These are phyloP conservation scores for Parazoanthus atlanticus DNA, from an alignment of 92 coral and sea anemone species.

Conservation along the genomic window DNA sequence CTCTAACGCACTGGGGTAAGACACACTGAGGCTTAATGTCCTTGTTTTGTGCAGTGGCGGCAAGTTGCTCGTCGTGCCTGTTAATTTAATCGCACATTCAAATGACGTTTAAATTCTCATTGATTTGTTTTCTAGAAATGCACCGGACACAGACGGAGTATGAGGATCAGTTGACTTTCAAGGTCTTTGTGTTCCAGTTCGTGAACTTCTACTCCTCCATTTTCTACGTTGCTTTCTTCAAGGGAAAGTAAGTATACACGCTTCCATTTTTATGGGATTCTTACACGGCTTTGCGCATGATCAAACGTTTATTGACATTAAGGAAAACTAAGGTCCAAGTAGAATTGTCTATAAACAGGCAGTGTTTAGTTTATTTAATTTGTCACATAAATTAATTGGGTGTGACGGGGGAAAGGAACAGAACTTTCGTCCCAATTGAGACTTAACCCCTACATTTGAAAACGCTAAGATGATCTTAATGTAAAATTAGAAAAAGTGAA, in stretches of 20 bases:
- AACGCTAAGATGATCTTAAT: no score
- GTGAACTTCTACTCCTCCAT: slow-evolving; percentile 98
- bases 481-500: no score
- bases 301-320: no score
- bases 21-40: background rate
- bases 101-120: background rate
- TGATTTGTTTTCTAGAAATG: slow-evolving; percentile 75
- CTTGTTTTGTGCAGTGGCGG: background rate
- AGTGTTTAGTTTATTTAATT: no score
- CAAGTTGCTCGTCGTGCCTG: background rate
- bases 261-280: background rate
- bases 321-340: no score
- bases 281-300: no score
- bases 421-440: no score
- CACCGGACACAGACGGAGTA: slow-evolving; percentile 98
- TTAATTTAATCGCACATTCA: background rate
- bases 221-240: slow-evolving; percentile 99
- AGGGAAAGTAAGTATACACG: slow-evolving; percentile 87
- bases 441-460: no score
- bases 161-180: slow-evolving; percentile 95
- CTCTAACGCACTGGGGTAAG: slow-evolving; percentile 98
- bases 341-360: no score
- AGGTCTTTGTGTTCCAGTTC: slow-evolving; percentile 97
- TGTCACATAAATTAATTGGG: no score
- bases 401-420: no score